A percentile compares a stretch with the other conserved stretches of the same genome.
These are phyloP conservation scores for Pseudonaja textilis DNA, from an alignment of 2,113 vertebrate species.

Conservation along the genomic window DNA sequence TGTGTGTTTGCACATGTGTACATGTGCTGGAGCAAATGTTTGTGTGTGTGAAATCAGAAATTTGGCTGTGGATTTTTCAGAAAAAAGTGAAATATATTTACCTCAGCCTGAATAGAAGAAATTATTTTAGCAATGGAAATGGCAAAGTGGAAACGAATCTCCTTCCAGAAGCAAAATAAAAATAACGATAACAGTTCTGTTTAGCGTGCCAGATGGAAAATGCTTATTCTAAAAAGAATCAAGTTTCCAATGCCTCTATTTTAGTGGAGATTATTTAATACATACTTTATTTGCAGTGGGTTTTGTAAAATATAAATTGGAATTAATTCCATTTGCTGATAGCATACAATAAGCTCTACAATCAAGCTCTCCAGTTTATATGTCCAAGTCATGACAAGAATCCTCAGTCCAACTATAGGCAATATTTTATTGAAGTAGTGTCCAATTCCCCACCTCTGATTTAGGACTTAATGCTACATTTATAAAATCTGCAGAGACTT, in stretches of 20 bases:
- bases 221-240: not conserved
- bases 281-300: not conserved
- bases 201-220: not conserved
- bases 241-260: not conserved
- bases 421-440: not conserved
- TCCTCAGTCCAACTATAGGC: not conserved
- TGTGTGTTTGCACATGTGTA: not conserved
- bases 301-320: not conserved
- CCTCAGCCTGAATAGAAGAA: conserved; percentile 25
- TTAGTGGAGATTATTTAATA: conserved; percentile 22
- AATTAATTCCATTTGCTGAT: not conserved
- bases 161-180: conserved; percentile 34
- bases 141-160: conserved; percentile 27
- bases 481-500: not conserved
- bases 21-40: not conserved
- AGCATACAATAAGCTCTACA: not conserved
- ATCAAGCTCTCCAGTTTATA: not conserved
- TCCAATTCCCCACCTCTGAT: not conserved
- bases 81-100: conserved; percentile 22
- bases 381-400: not conserved
- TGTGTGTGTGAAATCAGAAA: not conserved
- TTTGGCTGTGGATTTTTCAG: conserved; percentile 29
- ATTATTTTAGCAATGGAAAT: conserved; percentile 41
- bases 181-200: conserved; percentile 21
- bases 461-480: not conserved